A percentile compares a stretch with the other conserved stretches of the same genome.
These are phyloP conservation scores for Brenthis hecate DNA, from an alignment of 2,888 invertebrate species.

Conservation along the genomic window DNA sequence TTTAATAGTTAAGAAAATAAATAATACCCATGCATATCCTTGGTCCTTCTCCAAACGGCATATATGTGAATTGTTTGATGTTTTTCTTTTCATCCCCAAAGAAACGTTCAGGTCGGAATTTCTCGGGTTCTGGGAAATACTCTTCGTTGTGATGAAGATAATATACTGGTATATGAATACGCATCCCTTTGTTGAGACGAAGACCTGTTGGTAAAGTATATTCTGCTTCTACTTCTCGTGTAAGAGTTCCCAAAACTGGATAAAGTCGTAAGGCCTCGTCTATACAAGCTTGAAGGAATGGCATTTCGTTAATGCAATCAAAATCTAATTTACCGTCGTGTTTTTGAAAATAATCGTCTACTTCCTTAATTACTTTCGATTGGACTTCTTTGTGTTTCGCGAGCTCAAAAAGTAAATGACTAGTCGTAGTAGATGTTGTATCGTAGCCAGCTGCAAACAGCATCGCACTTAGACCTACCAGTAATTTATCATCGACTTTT, in stretches of 20 bases:
- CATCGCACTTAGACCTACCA: conserved; percentile 77
- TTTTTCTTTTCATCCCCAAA: conserved; percentile 50
- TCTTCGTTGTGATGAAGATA: conserved; percentile 58
- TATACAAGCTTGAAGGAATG: conserved; percentile 56
- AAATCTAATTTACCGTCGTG: conserved; percentile 47
- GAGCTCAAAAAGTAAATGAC: conserved; percentile 54
- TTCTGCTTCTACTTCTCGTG: conserved; percentile 59
- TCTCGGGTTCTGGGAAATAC: conserved; percentile 59
- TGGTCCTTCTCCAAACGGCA: conserved; percentile 69
- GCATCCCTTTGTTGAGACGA: conserved; percentile 54
- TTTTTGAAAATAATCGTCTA: conserved; percentile 51
- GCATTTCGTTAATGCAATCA: conserved; percentile 55
- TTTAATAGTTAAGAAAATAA: conserved; percentile 36
- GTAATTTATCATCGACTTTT: conserved; percentile 62
- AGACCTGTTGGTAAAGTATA: conserved; percentile 59
- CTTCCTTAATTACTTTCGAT: conserved; percentile 48
- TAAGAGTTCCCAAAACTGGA: conserved; percentile 56
- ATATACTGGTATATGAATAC: conserved; percentile 62
- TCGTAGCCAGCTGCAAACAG: conserved; percentile 70
- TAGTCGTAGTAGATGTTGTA: conserved; percentile 54
- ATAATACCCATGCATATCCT: conserved; percentile 63
- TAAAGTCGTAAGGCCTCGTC: conserved; percentile 59
- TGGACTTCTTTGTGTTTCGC: conserved; percentile 52
- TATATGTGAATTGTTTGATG: conserved; percentile 58
- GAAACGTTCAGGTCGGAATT: conserved; percentile 62